phyloP scores from a whole-genome alignment of 2,888 invertebrate genomes.

The Harpalus rubripes region DNA sequence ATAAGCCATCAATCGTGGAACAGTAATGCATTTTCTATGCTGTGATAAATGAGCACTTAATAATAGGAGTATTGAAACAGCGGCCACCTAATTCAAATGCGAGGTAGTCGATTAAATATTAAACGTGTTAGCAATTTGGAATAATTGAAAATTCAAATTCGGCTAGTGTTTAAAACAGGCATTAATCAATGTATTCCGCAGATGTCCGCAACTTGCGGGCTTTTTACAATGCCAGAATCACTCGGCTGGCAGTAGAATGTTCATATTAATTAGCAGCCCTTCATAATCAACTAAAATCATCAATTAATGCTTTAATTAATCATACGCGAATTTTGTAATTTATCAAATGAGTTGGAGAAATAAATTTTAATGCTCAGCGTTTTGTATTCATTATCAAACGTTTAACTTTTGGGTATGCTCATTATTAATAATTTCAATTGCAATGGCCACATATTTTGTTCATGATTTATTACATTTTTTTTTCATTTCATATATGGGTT shows the following conservation, averaged over 20 bases:
- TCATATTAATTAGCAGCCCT: conserved; percentile 58
- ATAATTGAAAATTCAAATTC: conserved; percentile 47
- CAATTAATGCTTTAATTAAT: conserved; percentile 61
- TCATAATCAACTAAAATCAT: conserved; percentile 62
- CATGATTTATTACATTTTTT: neutral
- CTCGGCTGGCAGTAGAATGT: conserved; percentile 37
- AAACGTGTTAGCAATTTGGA: conserved; percentile 28
- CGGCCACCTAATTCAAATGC: conserved; percentile 21
- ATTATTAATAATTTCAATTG: neutral
- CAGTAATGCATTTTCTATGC: neutral
- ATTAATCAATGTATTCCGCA: conserved; percentile 57
- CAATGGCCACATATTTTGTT: neutral
- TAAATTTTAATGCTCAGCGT: conserved; percentile 48
- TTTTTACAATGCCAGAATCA: conserved; percentile 55
- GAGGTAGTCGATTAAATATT: conserved; percentile 20
- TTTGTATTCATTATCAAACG: conserved; percentile 52
- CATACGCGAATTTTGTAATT: conserved; percentile 52
- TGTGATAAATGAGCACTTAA: conserved; percentile 30
- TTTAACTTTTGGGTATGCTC: conserved; percentile 12
- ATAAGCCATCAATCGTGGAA: conserved; percentile 1
- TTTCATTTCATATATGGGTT: conserved; percentile 1
- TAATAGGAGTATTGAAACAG: conserved; percentile 24
- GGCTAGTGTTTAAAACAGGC: conserved; percentile 35
- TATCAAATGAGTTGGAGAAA: conserved; percentile 48
- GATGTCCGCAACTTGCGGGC: conserved; percentile 40